Base-by-base conservation (phyloP, 2,797 vertebrate genomes). In the Onychomys leucogaster region DNA sequence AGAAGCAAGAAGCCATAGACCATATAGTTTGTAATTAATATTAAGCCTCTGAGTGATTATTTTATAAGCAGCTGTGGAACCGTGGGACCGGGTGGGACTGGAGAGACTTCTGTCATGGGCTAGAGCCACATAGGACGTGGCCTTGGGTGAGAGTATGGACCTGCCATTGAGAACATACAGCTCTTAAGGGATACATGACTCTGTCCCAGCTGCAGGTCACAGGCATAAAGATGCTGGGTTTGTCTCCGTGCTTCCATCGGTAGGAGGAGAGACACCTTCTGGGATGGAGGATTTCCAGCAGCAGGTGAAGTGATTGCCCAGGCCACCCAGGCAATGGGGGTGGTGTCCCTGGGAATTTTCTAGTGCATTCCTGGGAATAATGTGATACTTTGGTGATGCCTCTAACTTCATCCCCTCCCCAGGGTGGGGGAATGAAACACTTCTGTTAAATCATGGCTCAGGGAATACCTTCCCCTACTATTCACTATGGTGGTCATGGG, bases 161-260 rank as follows among this genome's bases (percentile, higher is more conserved):
- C 57, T 32, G 89, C 77, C 43, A 14, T n/a, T 8, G 52, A 3
- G 37, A 49, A 71, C 23, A 34, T 2, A 29, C 0, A 27, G 37
- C 8, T 34, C 29, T 73, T 29, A 29, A 3, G 25, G 34, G 37
- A 2, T 65, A 1, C 29, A 52, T 49, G 27, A 4, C 6, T 81
- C 52, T 27, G 94, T 25, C 14, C 78, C 81, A 43, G 75, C 46
- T 34, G 69, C 37, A 55, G 94, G 43, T 37, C 52, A 6, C 3
- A 17, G 27, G 59, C 29, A 37, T 0, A 2, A 23, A 59, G 61
- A 25, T 0, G 0, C 29, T 17, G 37, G 71, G 43, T 19, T 76
- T 41, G 12, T 63, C 61, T 69, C 49, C 29, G 0, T 2, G 43
- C 5, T 81, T 78, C 9, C 0, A 41, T 77, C 34, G n/a, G 0